Conservation (phyloP, 1,140 invertebrate genomes). For the Scylla paramamosain region DNA sequence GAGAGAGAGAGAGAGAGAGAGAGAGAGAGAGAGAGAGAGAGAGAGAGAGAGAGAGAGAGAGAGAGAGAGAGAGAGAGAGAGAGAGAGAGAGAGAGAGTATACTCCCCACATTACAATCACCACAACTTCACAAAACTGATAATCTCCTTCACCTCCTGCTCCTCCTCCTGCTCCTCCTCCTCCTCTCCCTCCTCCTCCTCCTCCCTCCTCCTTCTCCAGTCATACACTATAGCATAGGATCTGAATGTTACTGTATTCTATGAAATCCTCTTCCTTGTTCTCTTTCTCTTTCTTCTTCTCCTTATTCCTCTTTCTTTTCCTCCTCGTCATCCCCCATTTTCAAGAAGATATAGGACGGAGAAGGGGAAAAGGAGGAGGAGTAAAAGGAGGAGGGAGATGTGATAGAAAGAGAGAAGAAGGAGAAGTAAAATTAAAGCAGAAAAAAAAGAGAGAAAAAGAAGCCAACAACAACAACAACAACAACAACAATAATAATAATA, state of each 20-base stretch:
- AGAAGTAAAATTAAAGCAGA: neutral
- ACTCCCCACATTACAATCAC: too few species aligned
- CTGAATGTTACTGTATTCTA: too few species aligned
- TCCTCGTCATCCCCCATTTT: neutral
- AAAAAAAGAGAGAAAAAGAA: neutral
- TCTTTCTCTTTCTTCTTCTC: neutral
- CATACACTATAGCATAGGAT: too few species aligned
- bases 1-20: too few species aligned
- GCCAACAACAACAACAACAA: neutral
- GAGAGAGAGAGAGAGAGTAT: neutral
- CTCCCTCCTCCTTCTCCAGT: too few species aligned
- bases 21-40: too few species aligned
- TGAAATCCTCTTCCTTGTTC: neutral
- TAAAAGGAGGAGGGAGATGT: neutral
- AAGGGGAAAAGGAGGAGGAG: neutral
- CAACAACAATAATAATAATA: neutral
- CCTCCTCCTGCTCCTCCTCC: too few species aligned
- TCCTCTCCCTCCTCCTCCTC: too few species aligned
- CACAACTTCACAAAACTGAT: too few species aligned
- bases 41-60: neutral
- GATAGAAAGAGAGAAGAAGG: neutral
- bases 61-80: conserved; percentile 33
- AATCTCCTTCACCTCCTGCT: neutral
- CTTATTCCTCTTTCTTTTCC: neutral
- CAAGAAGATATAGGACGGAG: neutral